phyloP scores from a whole-genome alignment of 2,113 vertebrate genomes.

The Haemorhous mexicanus region DNA sequence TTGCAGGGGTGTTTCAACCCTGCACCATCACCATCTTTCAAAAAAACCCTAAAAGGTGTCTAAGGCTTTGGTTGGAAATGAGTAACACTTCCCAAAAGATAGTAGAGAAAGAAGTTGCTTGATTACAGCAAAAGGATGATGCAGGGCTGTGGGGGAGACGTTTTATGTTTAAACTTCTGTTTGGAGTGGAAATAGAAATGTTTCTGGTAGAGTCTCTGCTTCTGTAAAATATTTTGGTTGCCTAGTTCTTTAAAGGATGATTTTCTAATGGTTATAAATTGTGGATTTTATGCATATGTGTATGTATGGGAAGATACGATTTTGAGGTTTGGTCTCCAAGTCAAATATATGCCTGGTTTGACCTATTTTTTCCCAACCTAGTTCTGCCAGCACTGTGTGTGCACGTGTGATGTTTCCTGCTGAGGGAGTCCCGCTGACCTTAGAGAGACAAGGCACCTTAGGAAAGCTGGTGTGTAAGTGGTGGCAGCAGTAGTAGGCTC shows the following conservation, averaged over 20 bases:
- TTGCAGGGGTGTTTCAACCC: background rate
- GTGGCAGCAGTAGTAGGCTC: background rate
- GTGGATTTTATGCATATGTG: background rate
- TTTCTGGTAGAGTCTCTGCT: background rate
- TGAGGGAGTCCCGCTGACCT: background rate
- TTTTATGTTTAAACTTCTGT: background rate
- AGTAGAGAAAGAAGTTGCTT: background rate
- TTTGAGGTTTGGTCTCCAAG: background rate
- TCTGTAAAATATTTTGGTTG: background rate
- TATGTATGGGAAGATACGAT: background rate
- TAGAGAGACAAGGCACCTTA: background rate
- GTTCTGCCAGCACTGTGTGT: background rate
- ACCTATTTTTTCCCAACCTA: slow-evolving; percentile 39
- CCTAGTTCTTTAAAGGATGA: background rate
- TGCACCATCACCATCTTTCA: background rate
- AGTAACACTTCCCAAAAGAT: background rate
- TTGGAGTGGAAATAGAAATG: background rate
- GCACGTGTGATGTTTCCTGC: background rate
- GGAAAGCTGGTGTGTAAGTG: background rate
- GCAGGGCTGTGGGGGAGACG: background rate
- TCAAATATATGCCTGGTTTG: slow-evolving; percentile 29
- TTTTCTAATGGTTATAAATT: background rate
- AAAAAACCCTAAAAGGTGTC: background rate
- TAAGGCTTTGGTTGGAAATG: background rate
- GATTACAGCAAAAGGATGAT: background rate